Conservation (phyloP, 2,797 vertebrate species). For the Bovichtus diacanthus region DNA sequence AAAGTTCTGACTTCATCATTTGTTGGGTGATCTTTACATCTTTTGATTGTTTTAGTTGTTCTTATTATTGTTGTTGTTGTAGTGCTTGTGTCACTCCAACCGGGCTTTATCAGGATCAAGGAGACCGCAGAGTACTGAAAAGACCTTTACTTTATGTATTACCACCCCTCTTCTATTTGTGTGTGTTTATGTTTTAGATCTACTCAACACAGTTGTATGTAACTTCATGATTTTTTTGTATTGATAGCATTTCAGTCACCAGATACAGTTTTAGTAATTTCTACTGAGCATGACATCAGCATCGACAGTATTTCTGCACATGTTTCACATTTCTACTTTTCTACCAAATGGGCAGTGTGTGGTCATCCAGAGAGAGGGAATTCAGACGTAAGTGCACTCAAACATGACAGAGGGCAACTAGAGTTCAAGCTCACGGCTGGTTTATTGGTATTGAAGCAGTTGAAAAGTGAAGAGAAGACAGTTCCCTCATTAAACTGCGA, state of each 20-base stretch:
- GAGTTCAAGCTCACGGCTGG: not conserved
- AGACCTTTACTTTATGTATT: slow-evolving; percentile 62
- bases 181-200: slow-evolving; percentile 64
- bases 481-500: not conserved
- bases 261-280: slow-evolving; percentile 38
- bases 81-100: slow-evolving; percentile 54
- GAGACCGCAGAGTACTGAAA: slow-evolving; percentile 44
- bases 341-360: slow-evolving; percentile 74
- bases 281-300: slow-evolving; percentile 54
- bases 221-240: slow-evolving; percentile 69
- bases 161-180: slow-evolving; percentile 48
- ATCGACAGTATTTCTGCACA: slow-evolving; percentile 33
- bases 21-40: slow-evolving; percentile 43
- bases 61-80: slow-evolving; percentile 55
- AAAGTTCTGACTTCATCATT: slow-evolving; percentile 34
- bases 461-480: not conserved
- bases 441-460: slow-evolving; percentile 9
- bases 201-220: slow-evolving; percentile 50
- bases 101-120: slow-evolving; percentile 35
- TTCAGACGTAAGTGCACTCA: slow-evolving; percentile 10
- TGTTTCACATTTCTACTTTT: slow-evolving; percentile 66
- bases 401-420: slow-evolving; percentile 12
- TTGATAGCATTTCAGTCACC: slow-evolving; percentile 54
- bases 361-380: slow-evolving; percentile 36
- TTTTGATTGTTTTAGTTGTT: slow-evolving; percentile 53